A percentile compares a stretch with the other conserved stretches of the same genome.
Conservation (phyloP, 2,888 invertebrate species). For the Synergus umbraculus region DNA sequence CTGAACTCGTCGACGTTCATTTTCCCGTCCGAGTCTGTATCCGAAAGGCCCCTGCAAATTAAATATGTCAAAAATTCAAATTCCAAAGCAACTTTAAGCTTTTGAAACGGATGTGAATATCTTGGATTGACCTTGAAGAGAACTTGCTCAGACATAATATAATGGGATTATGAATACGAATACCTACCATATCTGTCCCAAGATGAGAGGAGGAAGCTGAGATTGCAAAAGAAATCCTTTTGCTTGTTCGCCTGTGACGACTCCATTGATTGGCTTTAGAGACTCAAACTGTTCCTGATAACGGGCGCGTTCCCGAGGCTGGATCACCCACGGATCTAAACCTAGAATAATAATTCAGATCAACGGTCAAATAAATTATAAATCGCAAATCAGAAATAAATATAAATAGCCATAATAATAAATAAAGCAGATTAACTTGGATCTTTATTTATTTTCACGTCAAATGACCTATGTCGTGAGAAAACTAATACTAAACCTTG, state of each 20-base stretch:
- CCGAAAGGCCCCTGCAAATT: conserved; percentile 88
- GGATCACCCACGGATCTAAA: conserved; percentile 92
- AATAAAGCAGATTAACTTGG: too few relatives aligned
- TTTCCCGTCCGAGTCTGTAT: conserved; percentile 97
- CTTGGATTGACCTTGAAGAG: neutral
- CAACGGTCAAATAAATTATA: neutral
- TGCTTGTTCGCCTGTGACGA: conserved; percentile 95
- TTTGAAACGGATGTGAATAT: neutral
- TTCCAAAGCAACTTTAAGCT: neutral
- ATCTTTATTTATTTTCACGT: too few relatives aligned
- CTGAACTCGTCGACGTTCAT: conserved; percentile 98
- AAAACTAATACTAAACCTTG: too few relatives aligned
- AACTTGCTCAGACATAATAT: neutral
- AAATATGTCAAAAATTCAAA: conserved; percentile 9
- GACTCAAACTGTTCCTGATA: conserved; percentile 95
- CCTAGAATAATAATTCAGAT: conserved; percentile 57
- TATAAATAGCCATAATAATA: too few relatives aligned
- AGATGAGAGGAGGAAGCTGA: conserved; percentile 90
- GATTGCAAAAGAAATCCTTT: conserved; percentile 95
- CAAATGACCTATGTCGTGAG: too few relatives aligned
- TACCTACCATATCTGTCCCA: conserved; percentile 96
- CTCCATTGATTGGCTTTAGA: conserved; percentile 91
- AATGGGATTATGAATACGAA: conserved; percentile 15
- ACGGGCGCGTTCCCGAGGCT: conserved; percentile 90
- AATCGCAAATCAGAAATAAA: too few relatives aligned